Conservation (phyloP, 2,797 vertebrate genomes). For the Dryobates pubescens region DNA sequence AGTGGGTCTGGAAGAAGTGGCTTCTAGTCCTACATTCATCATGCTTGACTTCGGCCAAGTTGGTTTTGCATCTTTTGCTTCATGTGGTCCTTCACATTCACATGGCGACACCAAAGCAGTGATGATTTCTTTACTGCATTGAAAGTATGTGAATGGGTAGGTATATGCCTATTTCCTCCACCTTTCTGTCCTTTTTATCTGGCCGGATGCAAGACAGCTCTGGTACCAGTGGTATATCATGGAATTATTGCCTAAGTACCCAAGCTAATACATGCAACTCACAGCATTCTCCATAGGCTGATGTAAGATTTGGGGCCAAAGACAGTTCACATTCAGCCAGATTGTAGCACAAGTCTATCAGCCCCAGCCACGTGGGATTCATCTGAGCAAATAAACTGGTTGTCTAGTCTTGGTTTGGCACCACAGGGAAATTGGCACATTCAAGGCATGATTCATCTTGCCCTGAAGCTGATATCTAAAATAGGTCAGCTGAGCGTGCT, state of each 20-base stretch:
- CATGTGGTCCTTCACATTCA: fast-evolving
- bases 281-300: background rate
- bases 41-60: background rate
- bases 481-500: constrained; percentile 39
- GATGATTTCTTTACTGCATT: background rate
- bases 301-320: constrained; percentile 24
- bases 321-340: background rate
- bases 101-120: background rate
- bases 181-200: background rate
- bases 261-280: background rate
- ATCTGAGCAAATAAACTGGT: constrained; percentile 56
- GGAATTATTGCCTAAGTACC: background rate
- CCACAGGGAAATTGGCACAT: constrained; percentile 41
- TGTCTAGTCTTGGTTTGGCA: constrained; percentile 61
- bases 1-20: background rate
- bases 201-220: background rate
- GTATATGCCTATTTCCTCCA: background rate
- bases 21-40: background rate
- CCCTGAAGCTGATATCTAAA: constrained; percentile 57
- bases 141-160: background rate
- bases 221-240: background rate
- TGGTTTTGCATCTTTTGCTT: background rate
- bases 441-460: constrained; percentile 59
- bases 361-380: constrained; percentile 40
- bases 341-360: constrained; percentile 35